phyloP scores from a whole-genome alignment of 2,888 invertebrate genomes.

The Elysia crispata region DNA sequence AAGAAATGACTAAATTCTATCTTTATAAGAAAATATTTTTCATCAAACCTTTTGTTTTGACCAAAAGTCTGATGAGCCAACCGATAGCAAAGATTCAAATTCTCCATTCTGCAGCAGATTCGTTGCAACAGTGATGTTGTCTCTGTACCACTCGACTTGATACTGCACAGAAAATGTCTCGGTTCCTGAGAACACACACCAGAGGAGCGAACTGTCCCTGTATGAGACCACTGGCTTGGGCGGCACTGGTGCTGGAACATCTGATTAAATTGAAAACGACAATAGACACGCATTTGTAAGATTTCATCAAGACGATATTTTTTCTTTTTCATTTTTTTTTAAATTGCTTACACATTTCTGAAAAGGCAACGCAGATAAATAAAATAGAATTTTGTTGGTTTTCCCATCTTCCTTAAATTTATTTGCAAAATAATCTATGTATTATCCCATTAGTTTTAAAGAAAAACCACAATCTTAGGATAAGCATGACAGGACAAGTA shows the following conservation, averaged over 20 bases:
- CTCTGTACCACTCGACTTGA: slow-evolving; percentile 56
- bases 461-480: too few species aligned
- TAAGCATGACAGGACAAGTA: too few species aligned
- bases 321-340: too few species aligned
- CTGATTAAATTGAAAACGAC: slow-evolving; percentile 13
- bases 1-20: too few species aligned
- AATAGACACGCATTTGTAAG: too few species aligned
- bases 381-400: too few species aligned
- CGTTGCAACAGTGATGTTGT: slow-evolving; percentile 44
- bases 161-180: slow-evolving; percentile 53
- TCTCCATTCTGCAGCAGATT: slow-evolving; percentile 33
- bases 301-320: too few species aligned
- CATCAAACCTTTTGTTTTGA: slow-evolving; percentile 47
- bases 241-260: slow-evolving; percentile 48
- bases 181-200: slow-evolving; percentile 46
- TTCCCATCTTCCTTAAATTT: too few species aligned
- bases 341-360: too few species aligned
- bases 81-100: slow-evolving; percentile 14
- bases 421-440: background rate
- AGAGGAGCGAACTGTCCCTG: slow-evolving; percentile 46
- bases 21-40: background rate
- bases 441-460: background rate
- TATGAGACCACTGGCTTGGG: slow-evolving; percentile 46
- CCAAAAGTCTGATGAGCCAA: slow-evolving; percentile 46
- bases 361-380: too few species aligned